These are phyloP conservation scores for Cetoscarus ocellatus DNA, from an alignment of 2,797 vertebrate genomes.

Conservation along the genomic window DNA sequence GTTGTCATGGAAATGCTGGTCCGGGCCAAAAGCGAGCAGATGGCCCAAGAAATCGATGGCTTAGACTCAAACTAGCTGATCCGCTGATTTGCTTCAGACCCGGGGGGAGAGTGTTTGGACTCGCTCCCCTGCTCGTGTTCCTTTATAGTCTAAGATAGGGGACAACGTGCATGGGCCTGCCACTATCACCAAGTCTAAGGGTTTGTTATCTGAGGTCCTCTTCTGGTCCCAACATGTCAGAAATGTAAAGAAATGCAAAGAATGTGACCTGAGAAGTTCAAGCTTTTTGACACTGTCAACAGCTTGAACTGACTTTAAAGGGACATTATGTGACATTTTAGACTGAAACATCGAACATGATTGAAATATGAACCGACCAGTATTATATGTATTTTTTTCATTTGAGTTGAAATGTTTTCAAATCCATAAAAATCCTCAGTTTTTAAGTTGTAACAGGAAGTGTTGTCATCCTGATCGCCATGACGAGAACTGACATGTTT, in stretches of 20 bases:
- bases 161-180: slow-evolving; percentile 27
- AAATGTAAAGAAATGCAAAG: slow-evolving; percentile 14
- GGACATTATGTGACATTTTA: too few relatives aligned
- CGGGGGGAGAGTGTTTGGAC: slow-evolving; percentile 42
- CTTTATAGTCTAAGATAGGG: slow-evolving; percentile 4
- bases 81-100: slow-evolving; percentile 53
- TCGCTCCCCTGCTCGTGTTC: slow-evolving; percentile 34
- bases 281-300: not conserved
- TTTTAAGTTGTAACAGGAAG: too few relatives aligned
- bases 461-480: too few relatives aligned
- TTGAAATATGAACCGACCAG: too few relatives aligned
- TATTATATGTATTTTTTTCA: too few relatives aligned
- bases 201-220: slow-evolving; percentile 10
- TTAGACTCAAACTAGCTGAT: slow-evolving; percentile 57
- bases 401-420: too few relatives aligned
- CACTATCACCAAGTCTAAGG: not conserved
- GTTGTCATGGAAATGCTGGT: slow-evolving; percentile 73
- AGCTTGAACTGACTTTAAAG: too few relatives aligned
- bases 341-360: too few relatives aligned
- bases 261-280: not conserved
- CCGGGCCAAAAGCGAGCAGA: slow-evolving; percentile 73
- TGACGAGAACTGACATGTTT: too few relatives aligned
- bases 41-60: slow-evolving; percentile 76
- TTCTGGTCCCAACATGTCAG: slow-evolving; percentile 22
- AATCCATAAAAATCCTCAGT: too few relatives aligned